These are phyloP conservation scores for Acanthiza pusilla DNA, from an alignment of 2,797 vertebrate species.

Conservation along the genomic window DNA sequence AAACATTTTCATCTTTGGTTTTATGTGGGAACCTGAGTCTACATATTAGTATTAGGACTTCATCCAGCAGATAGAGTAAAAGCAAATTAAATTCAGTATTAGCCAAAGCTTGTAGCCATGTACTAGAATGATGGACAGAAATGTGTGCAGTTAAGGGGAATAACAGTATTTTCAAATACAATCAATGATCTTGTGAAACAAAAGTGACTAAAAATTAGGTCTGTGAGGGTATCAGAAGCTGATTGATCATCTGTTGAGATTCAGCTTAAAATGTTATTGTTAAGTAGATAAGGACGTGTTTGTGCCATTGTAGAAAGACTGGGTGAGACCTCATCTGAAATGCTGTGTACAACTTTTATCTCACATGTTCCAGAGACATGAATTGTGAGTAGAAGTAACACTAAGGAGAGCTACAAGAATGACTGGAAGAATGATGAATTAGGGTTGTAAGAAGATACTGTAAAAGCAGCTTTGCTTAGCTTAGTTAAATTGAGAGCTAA, in stretches of 20 bases:
- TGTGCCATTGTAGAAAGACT: background rate
- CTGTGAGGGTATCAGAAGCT: background rate
- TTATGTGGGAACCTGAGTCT: background rate
- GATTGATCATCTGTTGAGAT: background rate
- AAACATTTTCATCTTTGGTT: background rate
- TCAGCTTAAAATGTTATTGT: background rate
- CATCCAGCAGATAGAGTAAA: background rate
- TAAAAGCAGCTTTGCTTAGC: background rate
- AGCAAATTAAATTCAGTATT: background rate
- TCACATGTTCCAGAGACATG: rapidly evolving
- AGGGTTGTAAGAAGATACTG: background rate
- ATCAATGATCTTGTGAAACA: background rate
- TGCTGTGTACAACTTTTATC: background rate
- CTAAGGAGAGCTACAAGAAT: background rate
- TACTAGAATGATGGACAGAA: background rate
- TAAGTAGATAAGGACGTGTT: background rate
- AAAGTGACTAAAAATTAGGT: background rate
- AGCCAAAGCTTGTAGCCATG: background rate
- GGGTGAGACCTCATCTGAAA: background rate
- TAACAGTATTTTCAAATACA: background rate
- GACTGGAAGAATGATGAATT: background rate
- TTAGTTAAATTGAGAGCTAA: background rate
- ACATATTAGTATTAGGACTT: background rate
- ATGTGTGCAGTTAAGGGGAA: background rate
- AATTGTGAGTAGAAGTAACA: background rate